Base-by-base conservation (phyloP, 2,113 vertebrate genomes). In the Epinephelus fuscoguttatus region DNA sequence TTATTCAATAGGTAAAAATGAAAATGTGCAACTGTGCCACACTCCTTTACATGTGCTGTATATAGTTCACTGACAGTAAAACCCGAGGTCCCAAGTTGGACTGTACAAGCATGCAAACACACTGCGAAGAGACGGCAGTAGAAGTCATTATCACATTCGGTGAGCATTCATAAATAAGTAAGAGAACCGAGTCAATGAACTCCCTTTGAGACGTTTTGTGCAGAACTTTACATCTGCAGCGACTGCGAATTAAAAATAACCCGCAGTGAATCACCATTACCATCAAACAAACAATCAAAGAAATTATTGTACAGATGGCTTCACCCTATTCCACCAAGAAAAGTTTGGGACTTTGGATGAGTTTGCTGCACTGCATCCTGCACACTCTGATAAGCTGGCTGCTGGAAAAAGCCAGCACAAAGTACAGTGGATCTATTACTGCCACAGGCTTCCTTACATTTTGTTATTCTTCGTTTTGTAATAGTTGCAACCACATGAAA, bases 91-190 rank as follows among this genome's bases (percentile, higher is more conserved):
- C 56, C 49, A 49, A 68, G 47, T 61, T 80, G 17, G 59, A 45
- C 59, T 30, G 49, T n/a, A 37, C 59, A 68, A 49, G 42, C 49
- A 60, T 59, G 42, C 68, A 76, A 84, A 57, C n/a, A 64, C 9
- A 59, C 53, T 59, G 30, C 23, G 70, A 60, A 55, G 42, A 73
- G 55, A 68, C 64, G 69, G 55, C 23, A 49, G 15, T 27, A 37
- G 25, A 64, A 78, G 59, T 60, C 25, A 81, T 86, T 81, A 70
- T 70, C 55, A 66, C 73, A 85, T 67, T 71, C 21, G 66, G 56
- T 50, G 14, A 72, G 64, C 25, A 45, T 80, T 62, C 42, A 73
- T 84, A 57, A 81, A 80, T 69, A 76, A 80, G 23, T 80, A 55
- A 80, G 57, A 72, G n/a, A 78, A 33, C 4, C 8, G 60, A 70